Evolutionary conservation across 2,888 invertebrate genomes (phyloP).

Genomic region (Linnaemya tessellans): DNA sequence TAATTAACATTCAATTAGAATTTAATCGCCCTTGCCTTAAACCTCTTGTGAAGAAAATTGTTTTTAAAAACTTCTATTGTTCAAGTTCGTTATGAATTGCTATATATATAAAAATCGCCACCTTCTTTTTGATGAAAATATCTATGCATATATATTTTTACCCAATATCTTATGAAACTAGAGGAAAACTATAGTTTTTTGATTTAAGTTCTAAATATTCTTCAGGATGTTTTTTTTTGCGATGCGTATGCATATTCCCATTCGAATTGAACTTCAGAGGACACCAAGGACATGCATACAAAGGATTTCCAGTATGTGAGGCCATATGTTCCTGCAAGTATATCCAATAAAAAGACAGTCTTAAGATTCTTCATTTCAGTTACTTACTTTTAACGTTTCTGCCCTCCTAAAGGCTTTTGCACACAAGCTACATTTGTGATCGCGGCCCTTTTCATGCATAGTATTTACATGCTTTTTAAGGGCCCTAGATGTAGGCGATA

Average conservation of each 20-base stretch:
- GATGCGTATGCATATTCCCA: slow-evolving; percentile 82
- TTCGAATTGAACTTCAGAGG: slow-evolving; percentile 82
- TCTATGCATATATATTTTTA: not conserved
- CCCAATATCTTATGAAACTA: not conserved
- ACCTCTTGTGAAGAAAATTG: no score
- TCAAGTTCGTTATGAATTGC: no score
- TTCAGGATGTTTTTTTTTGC: slow-evolving; percentile 81
- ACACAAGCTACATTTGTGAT: slow-evolving; percentile 80
- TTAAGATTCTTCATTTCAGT: not conserved
- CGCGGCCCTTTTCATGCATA: slow-evolving; percentile 79
- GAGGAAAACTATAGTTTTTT: slow-evolving; percentile 66
- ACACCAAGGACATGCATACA: slow-evolving; percentile 82
- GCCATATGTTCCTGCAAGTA: slow-evolving; percentile 81
- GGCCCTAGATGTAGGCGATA: slow-evolving; percentile 81
- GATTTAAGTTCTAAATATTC: slow-evolving; percentile 80
- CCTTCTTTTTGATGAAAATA: no score
- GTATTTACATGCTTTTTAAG: slow-evolving; percentile 80
- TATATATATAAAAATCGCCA: no score
- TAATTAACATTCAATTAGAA: no score
- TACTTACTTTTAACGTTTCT: slow-evolving; percentile 61
- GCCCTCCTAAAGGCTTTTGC: slow-evolving; percentile 81
- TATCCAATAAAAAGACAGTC: not conserved
- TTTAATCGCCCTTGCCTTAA: no score
- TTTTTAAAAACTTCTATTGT: no score
- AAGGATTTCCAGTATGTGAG: slow-evolving; percentile 80